phyloP scores from a whole-genome alignment of 2,888 invertebrate species.

The Cartodere bifasciata region DNA sequence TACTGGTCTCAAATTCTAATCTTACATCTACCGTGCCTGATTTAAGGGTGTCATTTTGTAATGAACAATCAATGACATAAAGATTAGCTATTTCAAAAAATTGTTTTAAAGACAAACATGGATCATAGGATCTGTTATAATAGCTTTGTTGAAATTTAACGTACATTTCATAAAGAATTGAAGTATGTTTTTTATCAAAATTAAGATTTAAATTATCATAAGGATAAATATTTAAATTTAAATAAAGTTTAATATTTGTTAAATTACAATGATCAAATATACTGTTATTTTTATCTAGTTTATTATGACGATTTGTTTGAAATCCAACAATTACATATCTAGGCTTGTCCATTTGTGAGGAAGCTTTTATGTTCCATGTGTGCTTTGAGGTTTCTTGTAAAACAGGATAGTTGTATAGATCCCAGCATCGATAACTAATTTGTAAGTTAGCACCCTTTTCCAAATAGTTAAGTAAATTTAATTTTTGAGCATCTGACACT shows the following conservation, averaged over 20 bases:
- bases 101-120: conserved; percentile 9
- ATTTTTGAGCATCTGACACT: no score
- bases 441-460: no score
- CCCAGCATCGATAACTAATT: no score
- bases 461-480: no score
- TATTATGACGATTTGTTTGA: conserved; percentile 28
- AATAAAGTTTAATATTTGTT: conserved; percentile 25
- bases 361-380: conserved; percentile 24
- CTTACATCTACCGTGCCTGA: conserved; percentile 15
- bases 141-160: conserved; percentile 18
- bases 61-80: conserved; percentile 11
- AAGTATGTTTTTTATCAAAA: conserved; percentile 19
- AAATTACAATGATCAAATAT: conserved; percentile 21
- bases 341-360: conserved; percentile 19
- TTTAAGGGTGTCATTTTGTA: conserved; percentile 15
- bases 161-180: conserved; percentile 21
- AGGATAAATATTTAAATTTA: conserved; percentile 27
- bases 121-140: conserved; percentile 14
- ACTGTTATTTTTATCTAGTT: conserved; percentile 16
- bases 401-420: conserved; percentile 24
- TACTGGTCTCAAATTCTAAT: conserved; percentile 14
- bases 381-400: conserved; percentile 23
- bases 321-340: conserved; percentile 28
- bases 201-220: conserved; percentile 26
- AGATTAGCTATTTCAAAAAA: conserved; percentile 11